phyloP scores from a whole-genome alignment of 2,888 invertebrate species.

The Plusia festucae region DNA sequence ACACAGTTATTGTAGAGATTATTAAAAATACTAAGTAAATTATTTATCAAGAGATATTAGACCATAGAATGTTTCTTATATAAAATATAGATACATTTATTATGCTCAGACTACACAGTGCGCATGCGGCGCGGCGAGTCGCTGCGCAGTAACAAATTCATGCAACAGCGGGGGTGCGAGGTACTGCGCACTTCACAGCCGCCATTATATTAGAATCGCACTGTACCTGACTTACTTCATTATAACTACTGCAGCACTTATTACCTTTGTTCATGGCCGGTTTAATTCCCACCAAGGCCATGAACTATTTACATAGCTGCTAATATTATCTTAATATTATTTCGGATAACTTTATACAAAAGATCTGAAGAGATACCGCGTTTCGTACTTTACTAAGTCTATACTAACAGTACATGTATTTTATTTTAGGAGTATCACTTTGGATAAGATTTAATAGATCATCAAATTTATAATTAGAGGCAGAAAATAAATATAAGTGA shows the following conservation, averaged over 20 bases:
- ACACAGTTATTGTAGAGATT: not conserved
- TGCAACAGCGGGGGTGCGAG: too few species aligned
- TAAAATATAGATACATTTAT: not conserved
- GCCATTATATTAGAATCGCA: too few species aligned
- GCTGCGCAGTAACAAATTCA: too few species aligned
- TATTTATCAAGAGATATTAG: not conserved
- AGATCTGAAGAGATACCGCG: not conserved
- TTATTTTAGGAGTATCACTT: not conserved
- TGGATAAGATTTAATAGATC: too few species aligned
- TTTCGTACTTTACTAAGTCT: not conserved
- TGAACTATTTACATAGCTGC: not conserved
- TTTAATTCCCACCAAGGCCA: not conserved
- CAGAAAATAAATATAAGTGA: too few species aligned
- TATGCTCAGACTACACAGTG: conserved; percentile 1
- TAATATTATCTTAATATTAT: not conserved
- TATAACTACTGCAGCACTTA: not conserved
- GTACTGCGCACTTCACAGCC: too few species aligned
- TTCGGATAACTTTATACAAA: not conserved
- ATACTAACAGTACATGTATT: not conserved
- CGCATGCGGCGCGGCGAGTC: too few species aligned
- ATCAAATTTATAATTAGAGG: too few species aligned
- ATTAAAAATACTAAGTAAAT: not conserved
- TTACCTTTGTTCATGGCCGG: not conserved
- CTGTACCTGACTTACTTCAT: not conserved
- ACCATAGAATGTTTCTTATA: not conserved